Base-by-base conservation (phyloP, 2,888 invertebrate genomes). In the Gonocerus acuteangulatus region DNA sequence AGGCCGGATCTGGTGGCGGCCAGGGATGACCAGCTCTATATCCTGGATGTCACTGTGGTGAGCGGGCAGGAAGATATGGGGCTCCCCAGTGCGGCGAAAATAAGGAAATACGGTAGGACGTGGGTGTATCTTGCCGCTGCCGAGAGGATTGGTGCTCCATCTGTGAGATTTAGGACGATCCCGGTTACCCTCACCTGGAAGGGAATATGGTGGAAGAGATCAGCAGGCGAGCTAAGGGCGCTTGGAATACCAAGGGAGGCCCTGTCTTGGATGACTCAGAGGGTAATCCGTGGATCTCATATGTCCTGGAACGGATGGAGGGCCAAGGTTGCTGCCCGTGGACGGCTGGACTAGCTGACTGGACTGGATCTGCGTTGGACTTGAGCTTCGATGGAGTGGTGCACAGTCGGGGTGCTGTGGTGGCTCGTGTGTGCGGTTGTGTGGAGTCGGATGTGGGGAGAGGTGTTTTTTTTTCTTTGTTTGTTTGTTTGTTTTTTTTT, bases 191-290 rank as follows among this genome's bases (percentile, higher is more conserved):
- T 52, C 18, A 18, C 42, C 27, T 60, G 60, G 60, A 23, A 22
- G 15, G 60, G 51, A 15, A 23, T 60, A 6, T 60, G 60, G 60
- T 15, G 23, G 2, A 13, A 11, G 6, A 13, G 13, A 2, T 60
- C 51, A 2, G 16, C 18, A 2, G 11, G 1, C 1, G 16, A 49
- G 11, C 23, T 60, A 2, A 22, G n/a, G 44, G 21, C 15, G 18
- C 4, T 51, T 0, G 66, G 67, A 63, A 61, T 67, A 62, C 62
- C 64, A 48, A 42, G 62, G 59, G 62, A 64, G 34, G 62, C 67
- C 64, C 66, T 68, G 63, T 64, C 65, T 65, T 65, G 68, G 62
- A 65, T 68, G 63, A 56, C 62, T 1, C 48, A 59, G 1, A 1
- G 57, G 2, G 60, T 62, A 1, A 1, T 49, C 16, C 23, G 48